These are phyloP conservation scores for Eristalinus sepulchralis DNA, from an alignment of 2,888 invertebrate species.

Conservation along the genomic window DNA sequence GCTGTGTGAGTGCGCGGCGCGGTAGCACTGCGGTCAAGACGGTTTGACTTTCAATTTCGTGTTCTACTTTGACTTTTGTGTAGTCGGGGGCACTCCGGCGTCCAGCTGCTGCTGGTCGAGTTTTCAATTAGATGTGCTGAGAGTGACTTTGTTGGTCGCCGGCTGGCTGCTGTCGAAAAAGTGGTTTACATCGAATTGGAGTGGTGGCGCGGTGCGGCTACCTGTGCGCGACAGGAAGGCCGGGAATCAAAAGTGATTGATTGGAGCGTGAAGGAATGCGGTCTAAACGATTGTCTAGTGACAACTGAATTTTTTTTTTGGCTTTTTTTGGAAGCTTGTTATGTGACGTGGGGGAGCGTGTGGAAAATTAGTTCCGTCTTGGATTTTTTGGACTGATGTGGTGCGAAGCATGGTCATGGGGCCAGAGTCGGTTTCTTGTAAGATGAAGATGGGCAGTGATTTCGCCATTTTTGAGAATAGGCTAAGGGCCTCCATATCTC, in stretches of 20 bases:
- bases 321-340: neutral
- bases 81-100: neutral
- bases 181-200: neutral
- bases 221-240: neutral
- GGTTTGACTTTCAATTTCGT: constrained; percentile 48
- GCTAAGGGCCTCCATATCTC: too few species aligned
- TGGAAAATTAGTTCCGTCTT: too few species aligned
- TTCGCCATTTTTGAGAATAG: too few species aligned
- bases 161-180: neutral
- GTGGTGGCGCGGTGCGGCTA: neutral
- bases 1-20: neutral
- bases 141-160: neutral
- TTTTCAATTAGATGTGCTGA: neutral
- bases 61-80: constrained; percentile 22
- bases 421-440: neutral
- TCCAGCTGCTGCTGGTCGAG: neutral
- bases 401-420: too few species aligned
- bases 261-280: neutral
- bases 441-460: too few species aligned
- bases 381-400: too few species aligned
- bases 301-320: too few species aligned
- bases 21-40: constrained; percentile 20
- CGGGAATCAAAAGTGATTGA: neutral
- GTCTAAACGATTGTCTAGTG: neutral
- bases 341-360: neutral